A percentile compares a stretch with the other conserved stretches of the same genome.
These are phyloP conservation scores for Saturnia japonica DNA, from an alignment of 2,888 invertebrate genomes.

Conservation along the genomic window DNA sequence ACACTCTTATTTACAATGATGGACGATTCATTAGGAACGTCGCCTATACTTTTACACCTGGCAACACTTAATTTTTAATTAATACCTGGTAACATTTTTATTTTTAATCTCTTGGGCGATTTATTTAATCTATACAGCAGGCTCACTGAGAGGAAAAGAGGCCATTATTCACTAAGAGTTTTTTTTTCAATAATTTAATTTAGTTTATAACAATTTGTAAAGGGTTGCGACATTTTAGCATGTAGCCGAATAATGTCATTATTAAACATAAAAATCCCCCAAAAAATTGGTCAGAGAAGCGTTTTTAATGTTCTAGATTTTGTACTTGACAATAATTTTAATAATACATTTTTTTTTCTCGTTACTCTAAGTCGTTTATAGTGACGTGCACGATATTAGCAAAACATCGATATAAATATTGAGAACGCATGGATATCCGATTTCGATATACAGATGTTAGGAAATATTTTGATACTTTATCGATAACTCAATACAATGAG, in stretches of 20 bases:
- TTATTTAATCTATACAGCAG: not conserved
- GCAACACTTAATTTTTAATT: slow-evolving; percentile 11
- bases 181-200: not conserved
- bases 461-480: not conserved
- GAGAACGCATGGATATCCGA: not conserved
- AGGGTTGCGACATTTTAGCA: not conserved
- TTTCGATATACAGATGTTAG: not conserved
- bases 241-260: not conserved
- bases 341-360: not conserved
- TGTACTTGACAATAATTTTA: not conserved
- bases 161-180: not conserved
- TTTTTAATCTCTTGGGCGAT: not conserved
- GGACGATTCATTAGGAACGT: slow-evolving; percentile 26
- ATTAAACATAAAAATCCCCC: not conserved
- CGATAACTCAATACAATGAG: not conserved
- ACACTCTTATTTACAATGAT: slow-evolving; percentile 38
- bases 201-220: not conserved
- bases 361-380: not conserved
- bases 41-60: slow-evolving; percentile 12
- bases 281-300: not conserved
- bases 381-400: not conserved
- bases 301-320: not conserved
- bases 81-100: not conserved
- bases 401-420: not conserved
- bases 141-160: not conserved